phyloP scores from a whole-genome alignment of 2,888 invertebrate species.

The Ochlodes sylvanus region DNA sequence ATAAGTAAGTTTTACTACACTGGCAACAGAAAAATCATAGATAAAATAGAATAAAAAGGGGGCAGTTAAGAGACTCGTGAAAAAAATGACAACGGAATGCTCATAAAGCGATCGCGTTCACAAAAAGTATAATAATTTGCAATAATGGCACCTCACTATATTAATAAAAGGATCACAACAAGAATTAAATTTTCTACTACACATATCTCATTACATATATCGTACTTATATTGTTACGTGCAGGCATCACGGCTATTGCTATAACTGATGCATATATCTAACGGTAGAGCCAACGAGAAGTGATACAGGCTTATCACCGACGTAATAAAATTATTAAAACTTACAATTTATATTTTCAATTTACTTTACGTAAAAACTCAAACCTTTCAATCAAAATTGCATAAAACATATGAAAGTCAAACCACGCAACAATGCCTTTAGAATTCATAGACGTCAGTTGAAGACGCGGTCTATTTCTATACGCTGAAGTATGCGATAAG shows the following conservation, averaged over 20 bases:
- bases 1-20: conserved; percentile 24
- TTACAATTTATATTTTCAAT: too few relatives aligned
- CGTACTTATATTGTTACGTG: conserved; percentile 45
- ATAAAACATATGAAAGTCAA: too few relatives aligned
- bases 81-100: conserved; percentile 17
- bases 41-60: neutral
- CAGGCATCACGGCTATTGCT: conserved; percentile 33
- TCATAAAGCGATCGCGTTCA: conserved; percentile 65
- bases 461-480: too few relatives aligned
- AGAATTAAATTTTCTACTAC: conserved; percentile 55
- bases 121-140: conserved; percentile 65
- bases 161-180: conserved; percentile 70
- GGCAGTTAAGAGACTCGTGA: conserved; percentile 41
- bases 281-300: neutral
- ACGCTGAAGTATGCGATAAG: too few relatives aligned
- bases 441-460: too few relatives aligned
- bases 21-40: conserved; percentile 24
- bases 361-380: too few relatives aligned
- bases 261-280: conserved; percentile 39
- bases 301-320: neutral
- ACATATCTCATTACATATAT: conserved; percentile 45
- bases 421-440: too few relatives aligned
- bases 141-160: conserved; percentile 80
- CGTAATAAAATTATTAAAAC: too few relatives aligned
- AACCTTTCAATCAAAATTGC: too few relatives aligned